Base-by-base conservation (phyloP, 2,113 vertebrate genomes). In the Ageneiosus marmoratus region DNA sequence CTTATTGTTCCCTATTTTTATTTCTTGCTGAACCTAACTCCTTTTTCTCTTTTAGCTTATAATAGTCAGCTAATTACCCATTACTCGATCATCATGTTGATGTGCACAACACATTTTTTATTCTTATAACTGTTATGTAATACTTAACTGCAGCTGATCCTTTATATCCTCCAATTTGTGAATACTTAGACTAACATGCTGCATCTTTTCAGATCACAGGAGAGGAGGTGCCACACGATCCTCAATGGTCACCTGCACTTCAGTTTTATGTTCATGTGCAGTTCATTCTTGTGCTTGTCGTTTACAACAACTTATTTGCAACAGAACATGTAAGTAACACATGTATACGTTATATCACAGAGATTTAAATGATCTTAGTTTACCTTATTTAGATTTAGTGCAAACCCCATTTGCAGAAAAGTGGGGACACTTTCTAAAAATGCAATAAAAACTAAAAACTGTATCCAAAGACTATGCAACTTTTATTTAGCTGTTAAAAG, bases 281-380 rank as follows among this genome's bases (percentile, higher is more conserved):
- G 77, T 98, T 97, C 88, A 62, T 89, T 51, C 75, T 97, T 79
- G 89, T 95, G 86, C 4, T 96, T 55, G 81, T 81, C 69, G 88
- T 95, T 48, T 98, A 96, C 88, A 90, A 94, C 0, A 90, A 96
- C 7, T 85, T 97, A 84, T 95, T 96, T 87, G 88, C 93, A 82
- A 88, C 90, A 1, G 84, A 94, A 79, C 73, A 58, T 88, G 97
- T 97, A 92, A 89, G 96, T 96, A 55, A 3, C 20, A 34, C 22
- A 53, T 41, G 9, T 3, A 22, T 60, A 15, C 37, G 5, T 41
- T 8, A 34, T 51, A 20, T 16, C 27, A 73, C 16, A 48, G 41
- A 32, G 20, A 62, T 22, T 72, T 11, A 62, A 24, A 75, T 27
- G 12, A 18, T 20, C 13, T 63, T 34, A 6, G 72, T 73, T 75